These are phyloP conservation scores for Gambusia affinis DNA, from an alignment of 2,113 vertebrate genomes.

Conservation along the genomic window DNA sequence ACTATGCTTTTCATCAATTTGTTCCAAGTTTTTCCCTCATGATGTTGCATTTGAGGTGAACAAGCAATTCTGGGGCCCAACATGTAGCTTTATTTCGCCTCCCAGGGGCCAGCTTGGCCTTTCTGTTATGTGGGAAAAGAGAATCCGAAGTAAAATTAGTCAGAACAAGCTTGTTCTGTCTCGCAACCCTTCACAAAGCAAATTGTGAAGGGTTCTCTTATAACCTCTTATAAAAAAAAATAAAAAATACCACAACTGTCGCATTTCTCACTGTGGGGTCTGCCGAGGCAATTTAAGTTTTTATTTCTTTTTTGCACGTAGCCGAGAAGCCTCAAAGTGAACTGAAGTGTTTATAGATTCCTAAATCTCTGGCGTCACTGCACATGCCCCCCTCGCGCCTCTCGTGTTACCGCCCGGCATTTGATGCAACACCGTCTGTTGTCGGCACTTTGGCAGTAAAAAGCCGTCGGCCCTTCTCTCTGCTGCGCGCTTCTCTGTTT, in stretches of 20 bases:
- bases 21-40: background rate
- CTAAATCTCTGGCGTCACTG: constrained; percentile 39
- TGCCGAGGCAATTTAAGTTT: constrained; percentile 4
- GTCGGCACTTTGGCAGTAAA: constrained; percentile 28
- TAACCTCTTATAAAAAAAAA: constrained; percentile 35
- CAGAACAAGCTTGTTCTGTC: constrained; percentile 39
- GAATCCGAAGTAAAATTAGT: constrained; percentile 39
- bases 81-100: constrained; percentile 4
- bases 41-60: background rate
- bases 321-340: constrained; percentile 27
- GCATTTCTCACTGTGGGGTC: constrained; percentile 4
- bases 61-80: constrained; percentile 3
- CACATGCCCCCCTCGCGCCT: constrained; percentile 5
- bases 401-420: constrained; percentile 27
- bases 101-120: constrained; percentile 34
- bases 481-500: constrained; percentile 28
- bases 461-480: constrained; percentile 11
- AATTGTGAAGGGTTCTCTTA: background rate
- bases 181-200: constrained; percentile 17
- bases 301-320: constrained; percentile 5
- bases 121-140: constrained; percentile 26
- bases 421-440: constrained; percentile 48
- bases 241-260: constrained; percentile 26
- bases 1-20: too few relatives aligned
- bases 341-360: constrained; percentile 54